Conservation (phyloP, 2,888 invertebrate species). For the Protonemura montana region DNA sequence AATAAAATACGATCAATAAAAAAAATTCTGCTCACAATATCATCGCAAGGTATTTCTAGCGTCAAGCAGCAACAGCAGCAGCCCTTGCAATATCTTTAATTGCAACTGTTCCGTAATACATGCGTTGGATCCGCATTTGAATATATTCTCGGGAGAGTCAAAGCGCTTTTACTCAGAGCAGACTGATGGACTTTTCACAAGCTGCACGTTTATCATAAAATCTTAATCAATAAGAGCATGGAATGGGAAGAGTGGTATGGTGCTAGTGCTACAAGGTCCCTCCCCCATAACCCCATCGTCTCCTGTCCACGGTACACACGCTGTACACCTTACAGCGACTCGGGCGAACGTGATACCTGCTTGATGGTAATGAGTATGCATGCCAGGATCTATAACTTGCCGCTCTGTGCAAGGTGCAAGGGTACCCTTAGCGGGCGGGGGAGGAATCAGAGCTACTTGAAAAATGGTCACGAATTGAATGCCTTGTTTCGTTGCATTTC, state of each 20-base stretch:
- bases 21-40: not conserved
- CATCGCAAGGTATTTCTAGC: not conserved
- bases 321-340: too few relatives aligned
- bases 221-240: conserved; percentile 4
- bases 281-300: not conserved
- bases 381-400: too few relatives aligned
- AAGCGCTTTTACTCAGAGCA: not conserved
- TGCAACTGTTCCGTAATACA: not conserved
- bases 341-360: too few relatives aligned
- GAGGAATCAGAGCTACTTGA: too few relatives aligned
- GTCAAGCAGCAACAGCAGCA: not conserved
- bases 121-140: not conserved
- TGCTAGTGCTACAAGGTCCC: not conserved
- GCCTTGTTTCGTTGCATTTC: too few relatives aligned
- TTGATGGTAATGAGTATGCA: too few relatives aligned
- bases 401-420: too few relatives aligned
- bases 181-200: not conserved
- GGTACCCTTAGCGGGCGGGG: too few relatives aligned
- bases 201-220: not conserved
- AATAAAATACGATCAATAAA: not conserved
- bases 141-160: not conserved
- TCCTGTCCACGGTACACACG: too few relatives aligned
- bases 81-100: not conserved
- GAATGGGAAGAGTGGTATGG: not conserved
- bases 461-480: too few relatives aligned